Percentiles rank a stretch among this genome's conserved stretches.
phyloP scores from a whole-genome alignment of 2,113 vertebrate genomes.

The Tragelaphus buxtoni region DNA sequence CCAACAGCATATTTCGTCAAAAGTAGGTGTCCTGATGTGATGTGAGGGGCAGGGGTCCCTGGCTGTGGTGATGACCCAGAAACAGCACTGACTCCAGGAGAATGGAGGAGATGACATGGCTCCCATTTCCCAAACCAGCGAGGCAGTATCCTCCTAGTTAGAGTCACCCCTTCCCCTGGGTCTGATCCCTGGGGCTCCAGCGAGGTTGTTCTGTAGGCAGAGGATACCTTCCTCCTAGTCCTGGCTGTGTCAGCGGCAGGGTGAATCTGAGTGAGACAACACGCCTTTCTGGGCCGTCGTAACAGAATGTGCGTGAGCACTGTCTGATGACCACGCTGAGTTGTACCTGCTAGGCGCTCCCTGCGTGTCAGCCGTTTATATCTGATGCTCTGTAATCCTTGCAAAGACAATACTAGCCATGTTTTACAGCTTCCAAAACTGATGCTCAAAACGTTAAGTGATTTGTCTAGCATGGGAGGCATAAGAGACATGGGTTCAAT shows the following conservation, averaged over 20 bases:
- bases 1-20: constrained; percentile 86
- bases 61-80: rapidly evolving
- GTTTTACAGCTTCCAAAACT: background rate
- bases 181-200: rapidly evolving
- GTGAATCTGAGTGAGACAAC: background rate
- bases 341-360: background rate
- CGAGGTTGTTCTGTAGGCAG: background rate
- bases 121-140: background rate
- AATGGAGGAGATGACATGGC: rapidly evolving
- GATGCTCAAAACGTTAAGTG: background rate
- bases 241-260: background rate
- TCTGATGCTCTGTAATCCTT: rapidly evolving
- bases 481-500: too few species aligned
- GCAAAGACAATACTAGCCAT: rapidly evolving
- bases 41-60: rapidly evolving
- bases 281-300: rapidly evolving
- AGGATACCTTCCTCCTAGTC: rapidly evolving
- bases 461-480: background rate
- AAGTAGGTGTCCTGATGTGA: constrained; percentile 79
- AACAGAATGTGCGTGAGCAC: rapidly evolving
- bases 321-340: rapidly evolving
- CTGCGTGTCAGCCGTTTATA: rapidly evolving
- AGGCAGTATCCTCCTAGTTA: rapidly evolving
- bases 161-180: rapidly evolving
- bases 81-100: background rate